phyloP scores from a whole-genome alignment of 2,888 invertebrate genomes.

The Drosophila cognata region DNA sequence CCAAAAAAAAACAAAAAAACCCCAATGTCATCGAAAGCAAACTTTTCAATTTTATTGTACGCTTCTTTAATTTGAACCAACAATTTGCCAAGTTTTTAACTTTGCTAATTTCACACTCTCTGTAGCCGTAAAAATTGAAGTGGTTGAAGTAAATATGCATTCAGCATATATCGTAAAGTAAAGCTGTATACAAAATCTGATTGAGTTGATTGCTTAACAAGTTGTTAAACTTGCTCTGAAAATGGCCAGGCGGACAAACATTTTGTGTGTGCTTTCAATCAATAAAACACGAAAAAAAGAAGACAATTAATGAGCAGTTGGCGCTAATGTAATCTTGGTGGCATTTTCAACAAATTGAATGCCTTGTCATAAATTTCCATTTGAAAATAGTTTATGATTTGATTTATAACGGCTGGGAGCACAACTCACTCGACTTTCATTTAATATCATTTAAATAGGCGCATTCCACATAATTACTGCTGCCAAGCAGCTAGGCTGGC shows the following conservation, averaged over 20 bases:
- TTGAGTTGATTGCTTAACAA: background rate
- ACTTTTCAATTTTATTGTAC: constrained; percentile 27
- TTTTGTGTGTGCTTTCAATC: background rate
- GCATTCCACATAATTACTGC: constrained; percentile 40
- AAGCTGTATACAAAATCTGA: background rate
- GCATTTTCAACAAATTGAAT: background rate
- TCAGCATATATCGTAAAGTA: background rate
- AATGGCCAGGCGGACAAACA: background rate
- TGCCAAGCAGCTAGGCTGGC: constrained; percentile 3
- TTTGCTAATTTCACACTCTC: constrained; percentile 17
- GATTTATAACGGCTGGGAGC: constrained; percentile 16
- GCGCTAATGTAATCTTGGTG: background rate
- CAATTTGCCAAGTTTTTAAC: constrained; percentile 60
- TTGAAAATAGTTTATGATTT: constrained; percentile 6
- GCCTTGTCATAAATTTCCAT: constrained; percentile 1
- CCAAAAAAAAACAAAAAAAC: constrained; percentile 15
- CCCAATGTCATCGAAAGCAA: constrained; percentile 35
- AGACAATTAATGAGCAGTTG: background rate
- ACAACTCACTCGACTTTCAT: constrained; percentile 41
- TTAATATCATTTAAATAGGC: constrained; percentile 48
- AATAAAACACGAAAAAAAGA: background rate
- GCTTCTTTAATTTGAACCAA: constrained; percentile 65
- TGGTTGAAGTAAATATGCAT: background rate
- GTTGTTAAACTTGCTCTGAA: background rate
- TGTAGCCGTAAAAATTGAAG: background rate